Base-by-base conservation (phyloP, 1,140 invertebrate species). In the Oryctes rhinoceros region DNA sequence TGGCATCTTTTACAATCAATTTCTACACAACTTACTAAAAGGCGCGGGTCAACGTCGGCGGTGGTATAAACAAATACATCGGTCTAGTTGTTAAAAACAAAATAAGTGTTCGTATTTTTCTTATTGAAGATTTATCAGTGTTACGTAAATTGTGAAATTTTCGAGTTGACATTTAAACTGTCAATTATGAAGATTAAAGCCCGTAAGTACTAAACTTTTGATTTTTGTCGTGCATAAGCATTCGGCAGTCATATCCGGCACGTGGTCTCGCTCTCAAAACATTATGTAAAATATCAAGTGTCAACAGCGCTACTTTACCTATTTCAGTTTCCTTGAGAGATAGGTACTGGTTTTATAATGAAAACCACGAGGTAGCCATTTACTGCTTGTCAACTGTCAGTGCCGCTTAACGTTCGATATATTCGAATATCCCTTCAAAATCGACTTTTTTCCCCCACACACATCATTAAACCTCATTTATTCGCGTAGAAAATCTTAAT, bases 151-250 rank as follows among this genome's bases (percentile, higher is more conserved):
- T 78, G n/a, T 59, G 24, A 78, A 24, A 20, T 30, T 78, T 77
- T 35, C 20, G 77, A 4, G 77, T 78, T 78, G 77, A 78, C 77
- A 78, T 78, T 78, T 59, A 78, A 78, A 78, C 77, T 78, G 77
- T 78, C 77, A 78, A 78, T 59, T 47, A 78, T 78, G 77, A 78
- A 78, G 77, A 78, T 78, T 78, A 78, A 78, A 78, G 24, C 77
- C 20, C 77, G 77, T 78, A 59, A 78, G 77, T 78, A 59, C 11
- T 78, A 71, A 35, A 71, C 65, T 71, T 71, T 71, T 47, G 75
- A 76, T 47, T 76, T 76, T 76, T 47, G 39, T 47, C 75, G 10
- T 47, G 24, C 20, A 35, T 76, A 49, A 20, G 44, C n/a, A 76
- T 1, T 49, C 37, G 44, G 75, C 65, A 71, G 65, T 71, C 65